phyloP scores from a whole-genome alignment of 2,888 invertebrate genomes.

The Orchesellides sinensis region DNA sequence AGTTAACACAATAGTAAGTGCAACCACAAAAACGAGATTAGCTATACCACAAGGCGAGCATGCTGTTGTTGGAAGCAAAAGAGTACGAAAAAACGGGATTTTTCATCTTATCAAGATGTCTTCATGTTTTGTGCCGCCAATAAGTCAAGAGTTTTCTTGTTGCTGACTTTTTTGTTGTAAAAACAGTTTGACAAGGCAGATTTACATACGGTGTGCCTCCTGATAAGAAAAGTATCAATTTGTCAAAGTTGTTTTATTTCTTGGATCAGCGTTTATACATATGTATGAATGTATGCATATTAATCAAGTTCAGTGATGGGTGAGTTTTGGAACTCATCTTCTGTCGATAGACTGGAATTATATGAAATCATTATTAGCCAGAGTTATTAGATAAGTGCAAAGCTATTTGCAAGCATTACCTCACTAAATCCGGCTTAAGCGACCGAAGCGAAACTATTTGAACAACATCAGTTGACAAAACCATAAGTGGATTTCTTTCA shows the following conservation, averaged over 20 bases:
- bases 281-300: background rate
- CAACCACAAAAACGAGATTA: background rate
- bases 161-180: conserved; percentile 16
- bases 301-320: too few relatives aligned
- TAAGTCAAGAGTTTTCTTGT: conserved; percentile 15
- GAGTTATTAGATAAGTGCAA: too few relatives aligned
- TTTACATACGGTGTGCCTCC: conserved; percentile 19
- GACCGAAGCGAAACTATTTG: too few relatives aligned
- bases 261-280: too few relatives aligned
- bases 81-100: background rate
- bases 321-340: too few relatives aligned
- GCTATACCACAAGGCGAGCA: background rate
- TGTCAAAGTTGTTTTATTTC: conserved; percentile 14
- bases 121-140: background rate
- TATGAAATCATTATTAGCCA: too few relatives aligned
- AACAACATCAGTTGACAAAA: too few relatives aligned
- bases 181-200: conserved; percentile 15
- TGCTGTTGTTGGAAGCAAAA: background rate
- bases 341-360: too few relatives aligned
- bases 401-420: too few relatives aligned
- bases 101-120: conserved; percentile 30
- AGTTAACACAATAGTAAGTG: background rate
- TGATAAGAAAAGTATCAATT: conserved; percentile 27
- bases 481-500: too few relatives aligned
- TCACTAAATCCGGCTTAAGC: too few relatives aligned